phyloP scores from a whole-genome alignment of 2,797 vertebrate species.

The Karalla daura region DNA sequence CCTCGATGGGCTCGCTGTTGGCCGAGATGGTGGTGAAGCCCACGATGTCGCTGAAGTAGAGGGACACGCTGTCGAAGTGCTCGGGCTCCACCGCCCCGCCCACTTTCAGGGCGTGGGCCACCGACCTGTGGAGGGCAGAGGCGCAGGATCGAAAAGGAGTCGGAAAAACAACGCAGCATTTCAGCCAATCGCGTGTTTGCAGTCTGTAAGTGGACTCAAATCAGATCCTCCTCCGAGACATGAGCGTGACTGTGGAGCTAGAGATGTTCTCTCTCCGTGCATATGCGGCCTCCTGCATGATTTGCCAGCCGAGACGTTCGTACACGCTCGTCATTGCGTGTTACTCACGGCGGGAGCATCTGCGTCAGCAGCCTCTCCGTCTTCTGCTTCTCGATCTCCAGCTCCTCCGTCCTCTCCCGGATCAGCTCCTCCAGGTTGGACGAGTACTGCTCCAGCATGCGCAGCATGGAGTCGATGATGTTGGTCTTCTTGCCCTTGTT shows the following conservation, averaged over 20 bases:
- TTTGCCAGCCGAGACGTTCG: too few species aligned
- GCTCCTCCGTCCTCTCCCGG: constrained; percentile 89
- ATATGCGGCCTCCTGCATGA: too few species aligned
- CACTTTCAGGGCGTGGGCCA: constrained; percentile 81
- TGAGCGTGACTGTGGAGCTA: too few species aligned
- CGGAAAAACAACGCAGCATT: too few species aligned
- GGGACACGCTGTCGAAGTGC: constrained; percentile 81
- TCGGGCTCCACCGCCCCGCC: constrained; percentile 80
- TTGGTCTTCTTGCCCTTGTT: constrained; percentile 94
- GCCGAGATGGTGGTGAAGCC: constrained; percentile 88
- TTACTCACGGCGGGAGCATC: constrained; percentile 91
- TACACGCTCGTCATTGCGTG: too few species aligned
- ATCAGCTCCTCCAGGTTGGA: constrained; percentile 94
- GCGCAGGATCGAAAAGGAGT: too few species aligned
- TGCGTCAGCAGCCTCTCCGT: constrained; percentile 93
- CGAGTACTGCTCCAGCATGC: constrained; percentile 94
- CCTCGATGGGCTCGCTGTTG: constrained; percentile 86
- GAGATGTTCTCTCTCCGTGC: too few species aligned
- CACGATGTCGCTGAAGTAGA: constrained; percentile 88
- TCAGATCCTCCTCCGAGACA: too few species aligned
- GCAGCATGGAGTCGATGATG: constrained; percentile 94
- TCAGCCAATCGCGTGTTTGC: too few species aligned
- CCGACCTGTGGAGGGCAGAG: constrained; percentile 68
- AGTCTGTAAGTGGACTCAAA: too few species aligned
- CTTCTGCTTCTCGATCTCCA: constrained; percentile 95